Evolutionary conservation across 2,888 invertebrate genomes (phyloP), one percentile per base, ranked within the genome.

Genomic region (Acleris emargana): DNA sequence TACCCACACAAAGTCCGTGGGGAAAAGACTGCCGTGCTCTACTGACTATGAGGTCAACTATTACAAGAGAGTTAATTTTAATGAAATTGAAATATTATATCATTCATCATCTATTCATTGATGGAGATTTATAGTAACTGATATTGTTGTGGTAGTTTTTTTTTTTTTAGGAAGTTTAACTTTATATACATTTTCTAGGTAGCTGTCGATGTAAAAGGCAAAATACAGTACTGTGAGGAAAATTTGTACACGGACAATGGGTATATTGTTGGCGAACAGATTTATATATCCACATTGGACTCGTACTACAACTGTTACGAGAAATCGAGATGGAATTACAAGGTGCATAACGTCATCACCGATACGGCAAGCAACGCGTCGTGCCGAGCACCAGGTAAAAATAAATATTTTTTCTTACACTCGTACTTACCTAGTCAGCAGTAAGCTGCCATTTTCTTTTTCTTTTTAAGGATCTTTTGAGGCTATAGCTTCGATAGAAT

Each of bases 1-100:
- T 63, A 93, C 94, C n/a, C 95, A 94, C 71, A 95, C 95, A 93
- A 88, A 88, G 67, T 85, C 93, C 52, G 73, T 92, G 1, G 95
- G 95, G 1, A 94, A 94, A 72, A 81, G 95, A 64, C 70, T 87
- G 16, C 85, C 93, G 0, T 86, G 86, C 49, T 82, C 84, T 17
- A 82, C 85, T 38, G 89, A 93, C 49, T 95, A 93, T 77, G 93
- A 94, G 77, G 89, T 90, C 11, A 38, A 0, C 1, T 4, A 13
- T 38, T 38, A 38, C 13, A 38, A 38, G 11, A 13, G 4, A 38
- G 4, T 13, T 0, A 11, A 38, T 4, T 3, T 9, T 38, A 13
- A 38, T 13, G 38, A 38, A 13, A 38, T 13, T 38, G 13, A 13
- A 38, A 32, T 11, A 32, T 32, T 32, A 0, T 32, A 25, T 25